These are phyloP conservation scores for Malacoraja senta DNA, from an alignment of 2,797 vertebrate species.

Conservation along the genomic window DNA sequence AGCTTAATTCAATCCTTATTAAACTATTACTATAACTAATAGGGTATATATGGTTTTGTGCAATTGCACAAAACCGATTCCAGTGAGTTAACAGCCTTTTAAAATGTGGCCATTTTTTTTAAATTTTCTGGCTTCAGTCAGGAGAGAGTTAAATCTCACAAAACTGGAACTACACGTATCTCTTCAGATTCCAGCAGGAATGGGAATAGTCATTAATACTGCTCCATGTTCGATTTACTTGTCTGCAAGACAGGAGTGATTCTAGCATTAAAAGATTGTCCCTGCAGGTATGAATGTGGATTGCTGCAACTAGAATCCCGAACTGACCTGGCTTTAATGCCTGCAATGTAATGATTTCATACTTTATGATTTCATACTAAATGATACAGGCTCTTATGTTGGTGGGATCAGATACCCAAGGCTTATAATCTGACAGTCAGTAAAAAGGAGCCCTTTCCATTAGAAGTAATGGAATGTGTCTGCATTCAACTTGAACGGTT, in stretches of 20 bases:
- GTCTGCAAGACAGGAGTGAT: background rate
- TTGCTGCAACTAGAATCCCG: background rate
- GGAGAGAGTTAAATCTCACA: background rate
- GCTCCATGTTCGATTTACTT: background rate
- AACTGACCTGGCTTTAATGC: background rate
- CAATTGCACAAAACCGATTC: background rate
- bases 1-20: background rate
- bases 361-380: background rate
- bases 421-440: background rate
- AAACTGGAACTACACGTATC: background rate
- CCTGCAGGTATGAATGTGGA: background rate
- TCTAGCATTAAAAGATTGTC: background rate
- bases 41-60: background rate
- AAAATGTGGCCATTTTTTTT: background rate
- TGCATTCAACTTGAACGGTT: constrained; percentile 16
- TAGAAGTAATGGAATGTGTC: background rate
- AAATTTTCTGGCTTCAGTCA: background rate
- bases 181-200: background rate
- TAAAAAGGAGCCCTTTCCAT: background rate
- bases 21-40: background rate
- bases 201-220: background rate
- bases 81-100: background rate
- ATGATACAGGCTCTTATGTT: background rate
- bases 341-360: background rate
- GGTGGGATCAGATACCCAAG: background rate